These are phyloP conservation scores for Agrochola lota DNA, from an alignment of 2,888 invertebrate genomes.

Conservation along the genomic window DNA sequence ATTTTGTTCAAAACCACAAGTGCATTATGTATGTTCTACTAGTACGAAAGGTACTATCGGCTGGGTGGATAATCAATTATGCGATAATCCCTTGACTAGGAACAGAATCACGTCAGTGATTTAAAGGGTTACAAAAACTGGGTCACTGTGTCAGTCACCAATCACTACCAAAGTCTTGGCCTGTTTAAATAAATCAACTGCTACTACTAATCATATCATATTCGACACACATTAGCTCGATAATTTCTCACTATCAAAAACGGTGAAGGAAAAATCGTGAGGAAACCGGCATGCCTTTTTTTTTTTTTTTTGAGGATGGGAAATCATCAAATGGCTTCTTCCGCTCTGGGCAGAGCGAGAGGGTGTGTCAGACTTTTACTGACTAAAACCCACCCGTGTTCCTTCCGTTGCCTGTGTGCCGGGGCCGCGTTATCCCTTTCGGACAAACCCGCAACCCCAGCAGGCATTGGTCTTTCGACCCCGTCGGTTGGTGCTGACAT, in stretches of 20 bases:
- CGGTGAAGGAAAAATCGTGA: too few relatives aligned
- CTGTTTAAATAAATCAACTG: background rate
- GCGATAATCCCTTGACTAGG: constrained; percentile 36
- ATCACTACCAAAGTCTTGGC: background rate
- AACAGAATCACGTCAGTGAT: constrained; percentile 33
- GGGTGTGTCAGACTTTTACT: too few relatives aligned
- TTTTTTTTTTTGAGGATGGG: too few relatives aligned
- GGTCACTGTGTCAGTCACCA: constrained; percentile 23
- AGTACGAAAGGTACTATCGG: constrained; percentile 10
- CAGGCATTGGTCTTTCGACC: too few relatives aligned
- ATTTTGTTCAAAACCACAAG: background rate
- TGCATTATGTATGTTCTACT: constrained; percentile 6
- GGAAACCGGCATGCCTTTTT: too few relatives aligned
- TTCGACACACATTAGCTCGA: background rate
- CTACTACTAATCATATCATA: background rate
- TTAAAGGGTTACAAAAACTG: constrained; percentile 30
- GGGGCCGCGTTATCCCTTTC: too few relatives aligned
- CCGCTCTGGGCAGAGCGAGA: too few relatives aligned
- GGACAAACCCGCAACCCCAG: too few relatives aligned
- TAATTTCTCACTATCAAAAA: background rate
- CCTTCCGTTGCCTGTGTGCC: too few relatives aligned
- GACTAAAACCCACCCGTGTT: too few relatives aligned
- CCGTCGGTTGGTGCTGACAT: too few relatives aligned
- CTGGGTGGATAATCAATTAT: constrained; percentile 47
- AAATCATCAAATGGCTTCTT: too few relatives aligned